Base-by-base conservation (phyloP, 2,888 invertebrate genomes). In the Nephrocerus scutellatus region DNA sequence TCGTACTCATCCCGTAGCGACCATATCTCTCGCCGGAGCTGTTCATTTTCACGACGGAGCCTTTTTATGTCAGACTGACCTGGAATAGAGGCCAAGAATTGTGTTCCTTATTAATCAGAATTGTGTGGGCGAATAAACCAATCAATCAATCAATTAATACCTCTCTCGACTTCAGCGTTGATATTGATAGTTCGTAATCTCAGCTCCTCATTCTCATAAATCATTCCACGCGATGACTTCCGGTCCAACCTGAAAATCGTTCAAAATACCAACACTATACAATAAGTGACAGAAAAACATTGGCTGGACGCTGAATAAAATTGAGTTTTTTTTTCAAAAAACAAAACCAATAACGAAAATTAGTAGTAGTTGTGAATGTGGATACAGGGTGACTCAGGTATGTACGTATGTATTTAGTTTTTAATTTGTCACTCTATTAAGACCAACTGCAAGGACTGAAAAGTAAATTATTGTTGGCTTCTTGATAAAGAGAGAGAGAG, bases 121-220 rank as follows among this genome's bases (percentile, higher is more conserved):
- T 21, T 21, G 28, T 13, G n/a, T n/a, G 26, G 6, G 6, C n/a
- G 13, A 26, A 28, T 7, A 14, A 16, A 16, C 10, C 10, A 8
- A 8, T 22, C 22, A 22, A 10, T 22, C 7, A 22, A 8, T 22
- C 7, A 22, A 22, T 8, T n/a, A n/a, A 66, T 73, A 87, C 88
- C 88, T 77, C 85, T 76, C 70, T 91, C 91, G 33, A 91, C 87
- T 74, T 90, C 90, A 40, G 89, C 90, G 66, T 89, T 90, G 61
- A 90, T 90, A 60, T 89, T 87, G 64, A 90, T 89, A 22, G 90
- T 90, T 56, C 89, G 79, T 62, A 90, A 71, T 51, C 91, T 74
- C 36, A 91, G 73, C 68, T 90, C 91, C 63, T 91, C 91, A 75
- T 91, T 91, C 72, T 91, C 91, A 73, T 85, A 90, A 54, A 90